These are phyloP conservation scores for Lobophora halterata DNA, from an alignment of 2,888 invertebrate genomes.

Conservation along the genomic window DNA sequence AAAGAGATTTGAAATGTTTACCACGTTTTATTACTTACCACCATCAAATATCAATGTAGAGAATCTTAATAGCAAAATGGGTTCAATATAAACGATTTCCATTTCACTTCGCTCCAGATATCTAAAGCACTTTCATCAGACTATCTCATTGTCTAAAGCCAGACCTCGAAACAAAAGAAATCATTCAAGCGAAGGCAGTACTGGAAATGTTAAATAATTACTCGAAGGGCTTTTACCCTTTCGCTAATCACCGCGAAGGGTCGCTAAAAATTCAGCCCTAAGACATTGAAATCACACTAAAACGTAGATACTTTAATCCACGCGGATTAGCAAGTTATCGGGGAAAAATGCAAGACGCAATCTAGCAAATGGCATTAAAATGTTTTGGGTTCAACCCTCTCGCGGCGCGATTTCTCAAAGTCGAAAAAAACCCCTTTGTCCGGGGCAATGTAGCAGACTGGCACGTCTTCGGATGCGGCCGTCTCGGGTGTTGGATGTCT, in stretches of 20 bases:
- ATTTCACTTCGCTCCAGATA: conserved; percentile 9
- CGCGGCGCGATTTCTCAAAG: conserved; percentile 77
- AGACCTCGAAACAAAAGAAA: conserved; percentile 40
- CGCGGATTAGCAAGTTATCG: conserved; percentile 74
- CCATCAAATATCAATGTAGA: background rate
- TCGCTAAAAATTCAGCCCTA: conserved; percentile 66
- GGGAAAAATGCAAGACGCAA: conserved; percentile 79
- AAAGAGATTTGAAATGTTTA: no score
- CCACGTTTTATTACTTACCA: background rate
- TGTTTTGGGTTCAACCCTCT: conserved; percentile 77
- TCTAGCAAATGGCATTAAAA: conserved; percentile 81
- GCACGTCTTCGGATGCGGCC: conserved; percentile 75
- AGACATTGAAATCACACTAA: conserved; percentile 79
- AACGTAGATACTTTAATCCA: conserved; percentile 72
- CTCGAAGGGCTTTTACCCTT: conserved; percentile 68
- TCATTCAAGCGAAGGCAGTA: conserved; percentile 42
- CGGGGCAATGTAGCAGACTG: conserved; percentile 74
- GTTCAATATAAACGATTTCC: conserved; percentile 10
- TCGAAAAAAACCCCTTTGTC: conserved; percentile 74
- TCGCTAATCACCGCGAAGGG: conserved; percentile 59
- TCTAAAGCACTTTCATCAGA: conserved; percentile 16
- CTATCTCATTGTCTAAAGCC: conserved; percentile 21
- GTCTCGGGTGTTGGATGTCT: conserved; percentile 40
- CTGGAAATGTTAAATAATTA: conserved; percentile 74
- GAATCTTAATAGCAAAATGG: background rate